phyloP scores from a whole-genome alignment of 2,797 vertebrate species.

The Calcarius lapponicus region DNA sequence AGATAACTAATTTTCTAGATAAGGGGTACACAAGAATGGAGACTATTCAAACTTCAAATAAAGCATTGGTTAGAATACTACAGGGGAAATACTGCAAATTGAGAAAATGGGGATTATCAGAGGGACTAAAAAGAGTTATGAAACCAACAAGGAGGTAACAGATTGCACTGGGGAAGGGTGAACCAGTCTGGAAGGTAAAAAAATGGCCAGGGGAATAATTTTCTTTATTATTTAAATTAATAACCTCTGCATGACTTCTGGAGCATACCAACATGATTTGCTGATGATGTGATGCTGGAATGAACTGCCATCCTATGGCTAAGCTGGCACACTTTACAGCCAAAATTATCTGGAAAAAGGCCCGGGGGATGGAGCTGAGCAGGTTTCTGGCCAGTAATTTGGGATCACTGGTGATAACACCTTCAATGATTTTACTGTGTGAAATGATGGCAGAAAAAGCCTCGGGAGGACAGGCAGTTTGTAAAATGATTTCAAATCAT shows the following conservation, averaged over 20 bases:
- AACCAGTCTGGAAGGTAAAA: not conserved
- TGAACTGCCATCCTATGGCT: not conserved
- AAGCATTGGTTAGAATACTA: not conserved
- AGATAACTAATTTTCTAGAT: not conserved
- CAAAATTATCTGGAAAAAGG: not conserved
- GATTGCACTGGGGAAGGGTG: not conserved
- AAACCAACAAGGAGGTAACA: not conserved
- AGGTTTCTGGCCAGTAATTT: not conserved
- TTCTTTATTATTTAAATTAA: slow-evolving; percentile 48
- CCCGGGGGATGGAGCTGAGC: not conserved
- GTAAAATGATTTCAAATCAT: not conserved
- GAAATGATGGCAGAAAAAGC: not conserved
- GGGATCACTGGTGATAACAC: not conserved
- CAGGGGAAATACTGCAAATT: not conserved
- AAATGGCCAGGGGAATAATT: slow-evolving; percentile 1
- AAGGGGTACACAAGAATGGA: not conserved
- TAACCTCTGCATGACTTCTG: not conserved
- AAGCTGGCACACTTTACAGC: not conserved
- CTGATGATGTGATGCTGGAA: not conserved
- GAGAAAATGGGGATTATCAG: not conserved
- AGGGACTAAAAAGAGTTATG: not conserved
- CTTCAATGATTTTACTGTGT: not conserved
- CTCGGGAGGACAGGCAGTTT: not conserved
- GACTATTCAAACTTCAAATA: slow-evolving; percentile 5
- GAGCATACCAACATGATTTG: not conserved